Evolutionary conservation across 1,140 invertebrate species (phyloP), one percentile per base, ranked within the genome.

Genomic region (Dreissena polymorpha): DNA sequence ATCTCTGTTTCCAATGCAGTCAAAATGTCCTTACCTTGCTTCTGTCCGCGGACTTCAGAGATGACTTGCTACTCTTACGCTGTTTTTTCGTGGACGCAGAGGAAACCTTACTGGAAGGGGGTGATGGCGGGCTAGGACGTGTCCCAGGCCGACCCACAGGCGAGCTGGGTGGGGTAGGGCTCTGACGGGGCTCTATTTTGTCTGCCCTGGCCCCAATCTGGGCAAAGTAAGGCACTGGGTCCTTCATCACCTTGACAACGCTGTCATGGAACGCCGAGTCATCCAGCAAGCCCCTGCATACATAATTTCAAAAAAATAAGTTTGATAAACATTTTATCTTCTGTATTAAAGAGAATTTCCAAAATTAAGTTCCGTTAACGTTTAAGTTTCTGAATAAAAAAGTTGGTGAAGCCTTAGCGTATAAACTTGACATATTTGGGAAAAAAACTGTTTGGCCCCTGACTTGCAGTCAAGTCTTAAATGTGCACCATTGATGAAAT

Each of bases 241-340:
- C 92, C 39, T 90, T 87, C 65, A 86, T 86, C 0, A 93, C 86
- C 55, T 91, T 90, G 71, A 87, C 85, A 53, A 91, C 86, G 10
- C 90, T 86, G 49, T 89, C 85, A 69, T 89, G 87, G 87, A 93
- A 93, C 51, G 87, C 85, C 12, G 86, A 85, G 78, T 93, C 92
- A 79, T 92, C 90, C 60, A 93, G 85, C 25, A 93, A 74, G 39
- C 89, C 91, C 84, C 92, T 93, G 87, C n/a, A n/a, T n/a, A n/a
- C n/a, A n/a, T 16, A 84, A 84, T 60, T 84, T 60, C 57, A 71
- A 53, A 67, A n/a, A 70, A 57, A 13, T 13, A 57, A n/a, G n/a
- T n/a, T n/a, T n/a, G n/a, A n/a, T n/a, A n/a, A n/a, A n/a, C n/a
- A n/a, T n/a, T n/a, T n/a, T n/a, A n/a, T n/a, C n/a, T n/a, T 39